Evolutionary conservation across 2,797 vertebrate species (phyloP).

Genomic region (Amniataba percoides): DNA sequence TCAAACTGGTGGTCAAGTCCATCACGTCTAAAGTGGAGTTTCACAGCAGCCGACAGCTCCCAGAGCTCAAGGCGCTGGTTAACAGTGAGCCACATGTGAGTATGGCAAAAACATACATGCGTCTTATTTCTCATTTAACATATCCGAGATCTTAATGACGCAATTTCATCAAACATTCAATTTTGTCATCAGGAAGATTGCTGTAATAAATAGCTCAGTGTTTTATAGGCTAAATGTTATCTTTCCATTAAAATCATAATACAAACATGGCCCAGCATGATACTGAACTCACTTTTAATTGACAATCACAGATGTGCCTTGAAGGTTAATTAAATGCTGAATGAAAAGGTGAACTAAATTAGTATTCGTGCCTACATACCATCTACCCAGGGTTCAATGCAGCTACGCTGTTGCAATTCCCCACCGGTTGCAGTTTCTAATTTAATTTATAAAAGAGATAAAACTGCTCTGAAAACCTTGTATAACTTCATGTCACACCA

Average conservation of each 20-base stretch:
- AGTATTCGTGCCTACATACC: conserved; percentile 35
- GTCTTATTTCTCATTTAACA: neutral
- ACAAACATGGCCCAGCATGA: conserved; percentile 27
- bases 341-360: conserved; percentile 56
- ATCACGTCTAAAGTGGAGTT: conserved; percentile 90
- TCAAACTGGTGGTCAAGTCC: conserved; percentile 88
- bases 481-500: conserved; percentile 51
- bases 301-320: conserved; percentile 47
- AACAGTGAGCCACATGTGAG: conserved; percentile 93
- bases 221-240: conserved; percentile 39
- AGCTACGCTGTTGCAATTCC: conserved; percentile 29
- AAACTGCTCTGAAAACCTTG: conserved; percentile 55
- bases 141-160: neutral
- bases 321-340: conserved; percentile 49
- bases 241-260: conserved; percentile 31
- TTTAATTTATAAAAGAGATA: conserved; percentile 64
- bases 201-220: conserved; percentile 19
- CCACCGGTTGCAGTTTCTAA: conserved; percentile 50
- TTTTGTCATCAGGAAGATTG: conserved; percentile 17
- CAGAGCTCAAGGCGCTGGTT: conserved; percentile 86
- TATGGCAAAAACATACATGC: conserved; percentile 15
- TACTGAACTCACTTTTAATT: conserved; percentile 61
- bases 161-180: neutral
- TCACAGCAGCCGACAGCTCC: conserved; percentile 82
- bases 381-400: conserved; percentile 33